Evolutionary conservation across 2,113 vertebrate genomes (phyloP).

Genomic region (Gymnogyps californianus): DNA sequence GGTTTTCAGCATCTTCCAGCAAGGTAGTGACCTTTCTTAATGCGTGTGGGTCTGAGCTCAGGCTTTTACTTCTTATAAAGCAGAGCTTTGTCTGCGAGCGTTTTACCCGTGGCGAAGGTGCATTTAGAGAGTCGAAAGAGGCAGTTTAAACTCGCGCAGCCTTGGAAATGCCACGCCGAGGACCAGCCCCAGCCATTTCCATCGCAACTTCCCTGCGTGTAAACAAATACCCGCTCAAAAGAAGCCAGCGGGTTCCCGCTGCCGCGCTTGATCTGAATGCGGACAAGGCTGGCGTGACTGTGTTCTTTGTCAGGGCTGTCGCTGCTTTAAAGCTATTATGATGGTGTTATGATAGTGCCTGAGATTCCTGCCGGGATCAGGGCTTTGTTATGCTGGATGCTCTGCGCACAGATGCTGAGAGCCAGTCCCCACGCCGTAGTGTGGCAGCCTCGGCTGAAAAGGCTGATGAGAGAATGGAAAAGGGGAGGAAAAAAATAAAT

Average conservation of each 20-base stretch:
- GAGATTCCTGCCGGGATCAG: not conserved
- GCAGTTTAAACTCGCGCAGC: not conserved
- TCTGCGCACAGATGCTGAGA: not conserved
- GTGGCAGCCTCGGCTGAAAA: not conserved
- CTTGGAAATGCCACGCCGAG: not conserved
- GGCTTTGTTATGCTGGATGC: not conserved
- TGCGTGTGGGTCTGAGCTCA: not conserved
- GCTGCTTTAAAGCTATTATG: not conserved
- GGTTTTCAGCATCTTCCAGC: not conserved
- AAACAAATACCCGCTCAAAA: not conserved
- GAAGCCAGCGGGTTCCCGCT: not conserved
- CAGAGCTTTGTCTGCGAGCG: accelerated
- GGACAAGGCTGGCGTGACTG: not conserved
- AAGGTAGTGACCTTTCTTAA: accelerated
- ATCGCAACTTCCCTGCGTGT: not conserved
- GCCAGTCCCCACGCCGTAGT: accelerated
- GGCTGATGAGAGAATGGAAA: not conserved
- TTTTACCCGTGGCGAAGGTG: accelerated
- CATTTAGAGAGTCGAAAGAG: accelerated
- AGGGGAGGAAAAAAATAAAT: not conserved
- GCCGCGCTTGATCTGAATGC: not conserved
- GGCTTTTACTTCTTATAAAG: not conserved
- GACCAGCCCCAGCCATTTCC: not conserved
- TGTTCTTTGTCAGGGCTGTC: not conserved
- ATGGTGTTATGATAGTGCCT: not conserved